A percentile compares a stretch with the other conserved stretches of the same genome.
Evolutionary conservation across 2,888 invertebrate genomes (phyloP).

Genomic region (Ptychoptera albimana): DNA sequence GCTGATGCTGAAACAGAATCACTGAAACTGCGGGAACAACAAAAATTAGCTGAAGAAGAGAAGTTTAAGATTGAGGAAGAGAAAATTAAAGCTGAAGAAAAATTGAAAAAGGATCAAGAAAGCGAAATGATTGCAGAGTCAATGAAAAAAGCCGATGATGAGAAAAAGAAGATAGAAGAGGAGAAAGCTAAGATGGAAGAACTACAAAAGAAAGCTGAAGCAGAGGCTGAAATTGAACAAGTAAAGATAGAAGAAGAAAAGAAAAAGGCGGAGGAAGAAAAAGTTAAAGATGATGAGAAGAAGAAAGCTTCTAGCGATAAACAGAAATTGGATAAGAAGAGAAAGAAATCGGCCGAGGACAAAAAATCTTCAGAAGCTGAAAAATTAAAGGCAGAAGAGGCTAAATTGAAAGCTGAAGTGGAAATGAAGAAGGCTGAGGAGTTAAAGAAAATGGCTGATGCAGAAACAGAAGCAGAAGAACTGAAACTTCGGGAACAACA

Average conservation of each 20-base stretch:
- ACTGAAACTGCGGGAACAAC: background rate
- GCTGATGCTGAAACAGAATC: background rate
- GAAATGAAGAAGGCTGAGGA: too few species aligned
- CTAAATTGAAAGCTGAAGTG: too few species aligned
- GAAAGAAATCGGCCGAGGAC: too few species aligned
- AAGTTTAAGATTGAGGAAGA: slow-evolving; percentile 2
- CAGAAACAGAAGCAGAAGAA: slow-evolving; percentile 2
- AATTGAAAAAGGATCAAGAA: slow-evolving; percentile 7
- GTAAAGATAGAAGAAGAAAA: slow-evolving; percentile 10
- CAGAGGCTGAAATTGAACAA: slow-evolving; percentile 8
- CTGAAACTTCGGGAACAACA: slow-evolving; percentile 1
- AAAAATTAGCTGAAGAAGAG: background rate
- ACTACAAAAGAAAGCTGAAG: background rate
- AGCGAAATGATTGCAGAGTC: too few species aligned
- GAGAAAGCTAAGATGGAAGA: slow-evolving; percentile 8
- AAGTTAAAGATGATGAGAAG: slow-evolving; percentile 7
- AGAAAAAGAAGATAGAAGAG: slow-evolving; percentile 10
- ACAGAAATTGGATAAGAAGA: too few species aligned
- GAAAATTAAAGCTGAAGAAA: slow-evolving; percentile 14
- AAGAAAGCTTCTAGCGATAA: too few species aligned
- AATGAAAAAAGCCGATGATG: slow-evolving; percentile 11
- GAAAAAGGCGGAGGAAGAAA: slow-evolving; percentile 11
- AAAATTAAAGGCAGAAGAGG: too few species aligned
- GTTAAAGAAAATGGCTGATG: too few species aligned
- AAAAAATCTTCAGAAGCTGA: too few species aligned